Conservation (phyloP, 2,888 invertebrate species). For the Atrina japonica region DNA sequence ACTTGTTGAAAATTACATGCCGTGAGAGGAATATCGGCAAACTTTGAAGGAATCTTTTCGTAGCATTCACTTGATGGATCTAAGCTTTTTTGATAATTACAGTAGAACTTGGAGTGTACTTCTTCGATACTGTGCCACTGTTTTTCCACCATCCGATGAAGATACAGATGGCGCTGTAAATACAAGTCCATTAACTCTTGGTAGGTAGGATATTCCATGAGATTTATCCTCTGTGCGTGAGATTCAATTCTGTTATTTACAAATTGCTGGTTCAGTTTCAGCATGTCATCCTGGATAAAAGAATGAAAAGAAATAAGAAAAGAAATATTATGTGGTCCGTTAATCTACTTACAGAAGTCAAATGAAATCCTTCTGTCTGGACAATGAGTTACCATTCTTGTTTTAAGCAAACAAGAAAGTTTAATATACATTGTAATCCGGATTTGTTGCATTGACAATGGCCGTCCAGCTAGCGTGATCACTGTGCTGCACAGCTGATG, state of each 20-base stretch:
- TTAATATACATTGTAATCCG: too few species aligned
- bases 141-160: slow-evolving; percentile 59
- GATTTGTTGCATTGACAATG: too few species aligned
- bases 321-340: too few species aligned
- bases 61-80: slow-evolving; percentile 53
- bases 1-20: slow-evolving; percentile 70
- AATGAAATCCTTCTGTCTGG: too few species aligned
- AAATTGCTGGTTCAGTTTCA: slow-evolving; percentile 73
- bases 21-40: slow-evolving; percentile 48
- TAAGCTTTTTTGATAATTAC: slow-evolving; percentile 53
- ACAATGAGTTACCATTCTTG: too few species aligned
- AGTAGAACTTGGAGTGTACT: slow-evolving; percentile 60
- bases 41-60: not conserved
- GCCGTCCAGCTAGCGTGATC: too few species aligned
- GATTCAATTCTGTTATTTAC: slow-evolving; percentile 71
- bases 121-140: slow-evolving; percentile 55
- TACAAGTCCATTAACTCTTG: slow-evolving; percentile 75
- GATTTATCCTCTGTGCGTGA: slow-evolving; percentile 77
- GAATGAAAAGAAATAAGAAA: too few species aligned
- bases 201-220: slow-evolving; percentile 76
- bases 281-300: slow-evolving; percentile 70
- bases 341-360: too few species aligned
- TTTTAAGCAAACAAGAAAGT: too few species aligned
- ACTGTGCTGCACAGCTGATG: too few species aligned
- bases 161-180: slow-evolving; percentile 69